phyloP scores from a whole-genome alignment of 2,888 invertebrate species.

The Stenchaetothrips biformis region DNA sequence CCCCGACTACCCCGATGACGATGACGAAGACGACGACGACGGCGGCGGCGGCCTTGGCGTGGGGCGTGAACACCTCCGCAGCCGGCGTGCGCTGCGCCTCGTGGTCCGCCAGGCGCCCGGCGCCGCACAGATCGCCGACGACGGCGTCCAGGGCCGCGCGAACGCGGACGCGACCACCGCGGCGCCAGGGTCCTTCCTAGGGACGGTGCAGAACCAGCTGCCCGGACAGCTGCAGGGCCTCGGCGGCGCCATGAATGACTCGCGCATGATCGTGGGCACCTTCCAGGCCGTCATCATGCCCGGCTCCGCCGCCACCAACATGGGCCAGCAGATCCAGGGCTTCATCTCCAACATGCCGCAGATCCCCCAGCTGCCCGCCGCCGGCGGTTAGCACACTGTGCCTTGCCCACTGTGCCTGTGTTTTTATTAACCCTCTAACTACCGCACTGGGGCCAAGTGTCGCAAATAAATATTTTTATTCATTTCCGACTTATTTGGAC shows the following conservation, averaged over 20 bases:
- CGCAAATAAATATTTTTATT: no score
- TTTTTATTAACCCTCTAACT: neutral
- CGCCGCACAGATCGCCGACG: neutral
- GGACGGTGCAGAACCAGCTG: constrained; percentile 20
- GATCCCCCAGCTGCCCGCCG: neutral
- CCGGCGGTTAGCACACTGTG: neutral
- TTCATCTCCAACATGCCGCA: constrained; percentile 22
- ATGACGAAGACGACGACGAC: neutral
- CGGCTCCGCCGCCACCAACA: neutral
- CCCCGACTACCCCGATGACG: neutral
- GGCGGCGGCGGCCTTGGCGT: neutral
- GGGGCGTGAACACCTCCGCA: neutral
- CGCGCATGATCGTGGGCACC: neutral
- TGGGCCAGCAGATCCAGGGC: constrained; percentile 19
- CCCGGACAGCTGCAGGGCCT: constrained; percentile 3
- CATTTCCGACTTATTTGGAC: no score
- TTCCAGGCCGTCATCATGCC: constrained; percentile 22
- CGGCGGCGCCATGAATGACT: neutral
- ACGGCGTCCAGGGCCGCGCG: neutral
- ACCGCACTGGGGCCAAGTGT: no score
- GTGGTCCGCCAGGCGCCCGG: neutral
- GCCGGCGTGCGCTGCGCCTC: neutral
- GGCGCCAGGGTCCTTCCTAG: constrained; percentile 5
- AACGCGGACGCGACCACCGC: neutral
- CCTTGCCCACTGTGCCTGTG: neutral